phyloP scores from a whole-genome alignment of 1,140 invertebrate species.

The Cherax destructor region DNA sequence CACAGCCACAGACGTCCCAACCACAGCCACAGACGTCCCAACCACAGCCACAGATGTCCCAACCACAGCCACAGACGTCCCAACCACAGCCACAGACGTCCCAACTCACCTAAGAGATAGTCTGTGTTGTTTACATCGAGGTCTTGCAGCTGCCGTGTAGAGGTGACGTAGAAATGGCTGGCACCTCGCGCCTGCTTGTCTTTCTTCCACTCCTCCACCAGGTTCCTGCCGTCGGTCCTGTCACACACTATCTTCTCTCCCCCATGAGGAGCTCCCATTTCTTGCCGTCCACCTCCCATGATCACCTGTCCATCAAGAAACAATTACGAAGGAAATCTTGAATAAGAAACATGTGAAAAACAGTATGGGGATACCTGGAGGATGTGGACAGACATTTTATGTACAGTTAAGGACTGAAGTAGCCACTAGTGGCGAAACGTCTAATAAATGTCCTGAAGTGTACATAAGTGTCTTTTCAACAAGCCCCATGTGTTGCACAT shows the following conservation, averaged over 20 bases:
- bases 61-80: background rate
- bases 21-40: background rate
- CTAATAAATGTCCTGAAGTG: too few species aligned
- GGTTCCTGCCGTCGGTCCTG: slow-evolving; percentile 19
- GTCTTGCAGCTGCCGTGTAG: background rate
- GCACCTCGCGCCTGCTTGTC: background rate
- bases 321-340: too few species aligned
- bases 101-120: background rate
- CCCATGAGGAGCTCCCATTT: slow-evolving; percentile 17
- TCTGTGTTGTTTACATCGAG: background rate
- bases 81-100: too few species aligned
- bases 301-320: slow-evolving; percentile 37
- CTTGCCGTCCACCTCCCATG: slow-evolving; percentile 59
- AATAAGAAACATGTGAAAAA: too few species aligned
- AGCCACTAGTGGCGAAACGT: too few species aligned
- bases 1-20: background rate
- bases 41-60: too few species aligned
- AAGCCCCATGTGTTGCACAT: too few species aligned
- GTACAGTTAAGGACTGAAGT: too few species aligned
- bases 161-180: background rate
- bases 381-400: too few species aligned
- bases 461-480: too few species aligned
- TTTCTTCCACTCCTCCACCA: slow-evolving; percentile 1
- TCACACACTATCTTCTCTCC: background rate
- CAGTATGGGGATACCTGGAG: too few species aligned